Base-by-base conservation (phyloP, 2,113 vertebrate genomes). In the Abramis brama region DNA sequence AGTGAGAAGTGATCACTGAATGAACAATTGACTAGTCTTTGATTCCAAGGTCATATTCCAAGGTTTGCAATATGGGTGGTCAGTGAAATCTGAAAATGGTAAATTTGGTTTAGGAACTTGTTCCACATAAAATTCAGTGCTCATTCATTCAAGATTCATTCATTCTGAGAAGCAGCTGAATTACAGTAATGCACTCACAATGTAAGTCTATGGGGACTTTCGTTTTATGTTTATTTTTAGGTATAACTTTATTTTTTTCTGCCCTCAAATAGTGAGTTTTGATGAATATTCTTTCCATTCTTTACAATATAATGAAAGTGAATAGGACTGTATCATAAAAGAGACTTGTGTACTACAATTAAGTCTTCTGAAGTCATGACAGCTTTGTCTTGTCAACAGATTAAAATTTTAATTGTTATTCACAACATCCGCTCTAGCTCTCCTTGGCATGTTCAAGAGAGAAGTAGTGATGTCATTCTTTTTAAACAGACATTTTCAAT, bases 31-130 rank as follows among this genome's bases (percentile, higher is more conserved):
- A 83, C n/a, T 43, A 76, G 11, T 55, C 74, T 36, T 64, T 82
- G 17, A 52, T 70, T 70, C 27, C 80, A 76, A 83, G 43, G n/a
- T 71, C 50, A 33, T 47, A 43, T 43, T 43, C 43, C 43, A 43
- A 43, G 86, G 80, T 64, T 52, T 73, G 50, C 82, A 73, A 82
- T 86, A 75, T 86, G 90, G 90, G 90, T 91, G 91, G 87, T 79
- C 84, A 87, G 27, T 62, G 68, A 71, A 64, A 57, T 82, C 78
- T 36, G 19, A 30, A 64, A 62, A 50, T 68, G 6, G 23, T n/a
- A 73, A 57, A 57, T 57, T 21, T 21, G 19, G 19, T 47, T 76
- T 52, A 30, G 13, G 3, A 23, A 11, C 33, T 12, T 39, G 68
- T 36, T 21, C 30, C n/a, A 50, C 23, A 27, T 76, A 77, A 25